Evolutionary conservation across 2,797 vertebrate species (phyloP).

Genomic region (Rachycentron canadum): DNA sequence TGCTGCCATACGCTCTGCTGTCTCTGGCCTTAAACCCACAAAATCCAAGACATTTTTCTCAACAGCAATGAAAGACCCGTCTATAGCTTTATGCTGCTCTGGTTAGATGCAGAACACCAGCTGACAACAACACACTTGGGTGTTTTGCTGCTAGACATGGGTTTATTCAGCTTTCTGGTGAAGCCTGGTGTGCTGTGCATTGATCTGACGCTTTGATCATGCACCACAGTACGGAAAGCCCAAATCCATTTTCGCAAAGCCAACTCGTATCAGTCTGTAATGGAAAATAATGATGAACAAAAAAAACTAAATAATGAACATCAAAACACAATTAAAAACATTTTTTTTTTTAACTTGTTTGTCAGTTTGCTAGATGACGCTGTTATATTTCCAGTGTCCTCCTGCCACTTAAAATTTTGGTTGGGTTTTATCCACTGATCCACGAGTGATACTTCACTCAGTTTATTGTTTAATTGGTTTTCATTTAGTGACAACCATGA

Average conservation of each 20-base stretch:
- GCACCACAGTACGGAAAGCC: background rate
- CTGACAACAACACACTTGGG: background rate
- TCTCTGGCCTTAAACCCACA: constrained; percentile 2
- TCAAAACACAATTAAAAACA: background rate
- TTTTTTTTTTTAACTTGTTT: background rate
- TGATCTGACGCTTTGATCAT: constrained; percentile 25
- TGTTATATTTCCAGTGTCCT: background rate
- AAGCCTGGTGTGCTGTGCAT: background rate
- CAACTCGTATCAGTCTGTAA: background rate
- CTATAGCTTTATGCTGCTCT: background rate
- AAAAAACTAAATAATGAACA: background rate
- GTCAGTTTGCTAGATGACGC: background rate
- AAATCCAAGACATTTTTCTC: background rate
- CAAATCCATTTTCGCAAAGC: constrained; percentile 9
- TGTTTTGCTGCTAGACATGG: constrained; percentile 3
- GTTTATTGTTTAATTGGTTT: background rate
- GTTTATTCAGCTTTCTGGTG: constrained; percentile 21
- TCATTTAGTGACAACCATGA: no score
- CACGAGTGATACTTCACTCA: background rate
- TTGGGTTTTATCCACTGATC: background rate
- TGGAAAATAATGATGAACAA: background rate
- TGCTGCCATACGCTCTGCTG: constrained; percentile 10
- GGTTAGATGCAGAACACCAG: background rate
- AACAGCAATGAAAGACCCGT: background rate
- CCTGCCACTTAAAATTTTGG: background rate